Evolutionary conservation across 2,113 vertebrate genomes (phyloP), one percentile per base, ranked within the genome.

Genomic region (Propithecus coquereli): DNA sequence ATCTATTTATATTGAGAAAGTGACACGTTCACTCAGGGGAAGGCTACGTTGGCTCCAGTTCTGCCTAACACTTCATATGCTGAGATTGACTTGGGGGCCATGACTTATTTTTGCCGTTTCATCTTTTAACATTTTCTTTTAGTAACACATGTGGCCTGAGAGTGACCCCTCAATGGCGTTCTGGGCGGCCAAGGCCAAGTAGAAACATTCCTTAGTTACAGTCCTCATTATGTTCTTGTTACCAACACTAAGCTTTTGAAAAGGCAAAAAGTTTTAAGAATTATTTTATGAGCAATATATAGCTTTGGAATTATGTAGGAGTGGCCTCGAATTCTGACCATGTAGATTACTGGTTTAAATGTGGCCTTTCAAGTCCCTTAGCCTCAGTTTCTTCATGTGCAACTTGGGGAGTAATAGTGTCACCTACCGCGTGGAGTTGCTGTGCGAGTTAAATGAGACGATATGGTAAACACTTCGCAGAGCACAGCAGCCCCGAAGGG

Each of bases 1-100:
- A 92, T 96, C 70, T 94, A 81, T 96, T 96, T 89, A 70, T 87
- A 52, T 27, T 61, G 52, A 92, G 88, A 66, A 92, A 90, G 80
- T 22, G 52, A 20, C 83, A 43, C 34, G 50, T 63, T 89, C 66
- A n/a, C 87, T 54, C n/a, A 0, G 20, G 54, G 92, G 80, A 92
- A 71, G 57, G 90, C 90, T 30, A 22, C 52, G 52, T 45, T 76
- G 74, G 76, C 94, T 79, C 1, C 27, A 65, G 2, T 57, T 73
- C 65, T 59, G 80, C 83, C 34, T 57, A 65, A 3, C 52, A 25
- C 74, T 80, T 65, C 61, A 18, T 65, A 8, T n/a, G n/a, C 92
- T 6, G 86, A 74, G 76, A 43, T 27, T 13, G 94, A 45, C 91
- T 61, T 25, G 74, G 68, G 45, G 83, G 14, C 22, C 14, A 30